Conservation (phyloP, 1,140 invertebrate genomes). For the Aphis craccivora region DNA sequence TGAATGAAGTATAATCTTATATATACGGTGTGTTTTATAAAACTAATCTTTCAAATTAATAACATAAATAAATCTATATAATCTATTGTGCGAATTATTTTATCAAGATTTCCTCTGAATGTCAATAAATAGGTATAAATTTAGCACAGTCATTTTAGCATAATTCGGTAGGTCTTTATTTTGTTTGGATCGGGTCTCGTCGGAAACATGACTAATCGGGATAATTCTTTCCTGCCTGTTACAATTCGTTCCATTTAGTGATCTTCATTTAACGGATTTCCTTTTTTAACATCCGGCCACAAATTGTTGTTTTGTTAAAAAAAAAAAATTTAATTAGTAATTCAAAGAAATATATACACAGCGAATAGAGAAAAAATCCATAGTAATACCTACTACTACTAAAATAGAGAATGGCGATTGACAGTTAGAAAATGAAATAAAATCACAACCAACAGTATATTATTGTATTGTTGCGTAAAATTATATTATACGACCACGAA, state of each 20-base stretch:
- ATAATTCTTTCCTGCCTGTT: slow-evolving; percentile 46
- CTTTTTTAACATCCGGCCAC: slow-evolving; percentile 39
- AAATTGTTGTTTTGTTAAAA: neutral
- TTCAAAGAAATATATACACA: slow-evolving; percentile 6
- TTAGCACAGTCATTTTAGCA: slow-evolving; percentile 23
- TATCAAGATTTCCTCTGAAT: neutral
- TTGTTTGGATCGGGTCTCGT: neutral
- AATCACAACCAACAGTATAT: neutral
- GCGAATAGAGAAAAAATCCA: neutral
- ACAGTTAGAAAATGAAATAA: slow-evolving; percentile 19
- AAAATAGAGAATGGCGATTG: neutral
- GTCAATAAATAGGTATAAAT: slow-evolving; percentile 40
- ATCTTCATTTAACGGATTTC: slow-evolving; percentile 36
- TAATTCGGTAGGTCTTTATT: slow-evolving; percentile 8
- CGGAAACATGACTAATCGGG: slow-evolving; percentile 37
- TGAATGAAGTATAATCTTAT: neutral
- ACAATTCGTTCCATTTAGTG: slow-evolving; percentile 45
- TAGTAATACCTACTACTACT: neutral
- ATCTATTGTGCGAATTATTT: neutral
- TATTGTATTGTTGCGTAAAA: slow-evolving; percentile 36
- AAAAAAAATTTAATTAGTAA: slow-evolving; percentile 25
- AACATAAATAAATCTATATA: neutral
- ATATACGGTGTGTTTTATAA: neutral
- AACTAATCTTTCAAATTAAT: neutral
- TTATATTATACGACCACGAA: neutral